These are phyloP conservation scores for Bryconaethiops microstoma DNA, from an alignment of 2,797 vertebrate genomes.

Conservation along the genomic window DNA sequence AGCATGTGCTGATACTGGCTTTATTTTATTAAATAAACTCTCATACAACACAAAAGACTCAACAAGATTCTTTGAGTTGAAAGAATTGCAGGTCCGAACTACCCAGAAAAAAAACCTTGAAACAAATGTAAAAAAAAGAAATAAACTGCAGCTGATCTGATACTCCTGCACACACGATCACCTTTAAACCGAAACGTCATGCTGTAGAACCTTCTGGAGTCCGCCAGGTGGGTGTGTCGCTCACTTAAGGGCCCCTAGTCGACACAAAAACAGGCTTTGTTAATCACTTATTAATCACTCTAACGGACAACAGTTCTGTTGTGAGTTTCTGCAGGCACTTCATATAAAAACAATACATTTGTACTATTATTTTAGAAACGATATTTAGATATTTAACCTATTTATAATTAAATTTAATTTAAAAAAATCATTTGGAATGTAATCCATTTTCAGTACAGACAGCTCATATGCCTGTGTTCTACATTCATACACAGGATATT, in stretches of 20 bases:
- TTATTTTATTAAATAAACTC: background rate
- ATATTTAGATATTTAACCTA: no score
- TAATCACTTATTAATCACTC: no score
- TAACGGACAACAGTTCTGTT: no score
- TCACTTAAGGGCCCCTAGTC: slow-evolving; percentile 68
- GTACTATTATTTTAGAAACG: no score
- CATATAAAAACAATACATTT: no score
- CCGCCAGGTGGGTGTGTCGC: background rate
- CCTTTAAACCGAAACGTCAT: background rate
- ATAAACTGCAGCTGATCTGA: background rate
- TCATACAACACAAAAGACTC: background rate
- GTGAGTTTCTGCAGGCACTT: no score
- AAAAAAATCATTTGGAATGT: no score
- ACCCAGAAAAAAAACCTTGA: background rate
- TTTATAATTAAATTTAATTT: no score
- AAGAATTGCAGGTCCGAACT: background rate
- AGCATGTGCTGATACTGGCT: background rate
- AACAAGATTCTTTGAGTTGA: background rate
- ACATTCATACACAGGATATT: no score
- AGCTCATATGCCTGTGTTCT: no score
- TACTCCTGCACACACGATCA: no score
- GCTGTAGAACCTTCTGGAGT: background rate
- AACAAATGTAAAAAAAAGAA: background rate
- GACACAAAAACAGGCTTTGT: slow-evolving; percentile 6
- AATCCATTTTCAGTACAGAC: no score